phyloP scores from a whole-genome alignment of 2,113 vertebrate genomes.

The Pristiophorus japonicus region DNA sequence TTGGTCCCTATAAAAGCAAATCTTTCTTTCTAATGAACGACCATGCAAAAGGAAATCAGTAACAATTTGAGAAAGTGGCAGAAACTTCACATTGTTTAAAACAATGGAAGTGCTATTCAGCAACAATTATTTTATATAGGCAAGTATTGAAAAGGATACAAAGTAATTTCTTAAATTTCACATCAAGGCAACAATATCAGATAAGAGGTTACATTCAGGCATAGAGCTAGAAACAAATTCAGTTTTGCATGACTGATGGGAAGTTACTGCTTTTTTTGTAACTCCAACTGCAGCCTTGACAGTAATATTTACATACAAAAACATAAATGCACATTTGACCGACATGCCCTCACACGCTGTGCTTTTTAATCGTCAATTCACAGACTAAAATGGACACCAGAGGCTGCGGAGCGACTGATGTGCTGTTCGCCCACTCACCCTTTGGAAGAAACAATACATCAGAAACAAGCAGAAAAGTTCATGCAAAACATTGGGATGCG shows the following conservation, averaged over 20 bases:
- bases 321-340: neutral
- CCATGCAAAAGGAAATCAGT: neutral
- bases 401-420: neutral
- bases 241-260: neutral
- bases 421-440: neutral
- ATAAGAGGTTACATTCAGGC: neutral
- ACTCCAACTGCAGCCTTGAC: neutral
- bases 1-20: neutral
- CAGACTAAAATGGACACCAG: neutral
- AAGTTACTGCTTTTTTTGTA: neutral
- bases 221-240: neutral
- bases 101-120: neutral
- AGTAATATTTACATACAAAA: neutral
- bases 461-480: neutral
- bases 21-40: neutral
- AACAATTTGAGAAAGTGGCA: neutral
- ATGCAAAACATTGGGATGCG: neutral
- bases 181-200: neutral
- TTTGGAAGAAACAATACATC: neutral
- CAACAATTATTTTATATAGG: neutral
- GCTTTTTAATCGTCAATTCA: neutral
- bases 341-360: neutral
- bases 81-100: neutral
- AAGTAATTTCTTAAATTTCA: neutral
- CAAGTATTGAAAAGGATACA: neutral